Base-by-base conservation (phyloP, 2,113 vertebrate genomes). In the Hemiprocne comata region DNA sequence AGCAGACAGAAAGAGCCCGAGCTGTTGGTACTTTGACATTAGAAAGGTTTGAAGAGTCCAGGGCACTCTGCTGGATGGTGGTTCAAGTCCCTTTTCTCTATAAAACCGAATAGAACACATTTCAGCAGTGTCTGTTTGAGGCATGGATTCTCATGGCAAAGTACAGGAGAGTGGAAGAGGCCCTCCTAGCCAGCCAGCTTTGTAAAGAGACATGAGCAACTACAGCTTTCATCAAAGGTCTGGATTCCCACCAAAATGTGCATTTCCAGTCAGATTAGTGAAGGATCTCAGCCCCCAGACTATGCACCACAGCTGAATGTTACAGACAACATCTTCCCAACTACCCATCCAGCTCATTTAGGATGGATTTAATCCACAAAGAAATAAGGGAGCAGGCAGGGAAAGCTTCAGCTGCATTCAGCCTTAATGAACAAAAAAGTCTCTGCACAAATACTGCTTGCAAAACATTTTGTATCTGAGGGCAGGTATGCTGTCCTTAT, bases 381-480 rank as follows among this genome's bases (percentile, higher is more conserved):
- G 60, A 66, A 89, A 60, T 38, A n/a, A 77, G 57, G 31, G 38
- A 77, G 60, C 18, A 51, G 40, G 34, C 4, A 1, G 19, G 54
- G 31, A 89, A 23, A 34, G 33, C n/a, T 88, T 65, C 4, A 9
- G 40, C 31, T 74, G 67, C 20, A 38, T 50, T 44, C n/a, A 48
- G 57, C 31, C 74, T 71, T 71, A 62, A 71, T 15, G 36, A 94
- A 84, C 21, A 40, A 58, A 67, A 34, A 66, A 72, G 19, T 10
- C 29, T 67, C 69, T 36, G 61, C 53, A 58, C 64, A 89, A 91
- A 85, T 28, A 36, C 28, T n/a, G 42, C 72, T 81, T 55, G 58
- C 29, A 80, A 94, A 96, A 88, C 16, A n/a, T 70, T 90, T 80
- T 64, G 46, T 64, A 95, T 95, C 60, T 0, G 24, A 89, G 86